These are phyloP conservation scores for Drosophila mimetica DNA, from an alignment of 2,888 invertebrate genomes.

Conservation along the genomic window DNA sequence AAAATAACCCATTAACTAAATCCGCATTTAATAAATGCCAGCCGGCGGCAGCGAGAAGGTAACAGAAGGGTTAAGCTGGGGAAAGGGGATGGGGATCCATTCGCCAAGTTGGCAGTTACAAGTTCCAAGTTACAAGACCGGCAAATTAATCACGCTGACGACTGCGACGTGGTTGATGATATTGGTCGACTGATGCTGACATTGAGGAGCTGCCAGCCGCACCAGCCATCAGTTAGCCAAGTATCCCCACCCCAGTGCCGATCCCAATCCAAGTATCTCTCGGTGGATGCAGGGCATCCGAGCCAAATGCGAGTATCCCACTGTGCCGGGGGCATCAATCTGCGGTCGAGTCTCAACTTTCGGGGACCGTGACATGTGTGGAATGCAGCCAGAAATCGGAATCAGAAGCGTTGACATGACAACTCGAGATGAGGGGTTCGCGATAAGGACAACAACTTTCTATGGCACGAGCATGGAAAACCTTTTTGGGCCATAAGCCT, in stretches of 20 bases:
- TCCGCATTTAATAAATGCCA: constrained; percentile 80
- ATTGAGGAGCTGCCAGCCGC: constrained; percentile 75
- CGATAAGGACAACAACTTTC: constrained; percentile 71
- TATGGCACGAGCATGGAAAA: constrained; percentile 77
- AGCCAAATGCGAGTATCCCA: constrained; percentile 57
- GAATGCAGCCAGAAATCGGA: constrained; percentile 62
- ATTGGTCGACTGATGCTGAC: constrained; percentile 81
- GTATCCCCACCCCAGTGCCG: constrained; percentile 1
- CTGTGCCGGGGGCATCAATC: constrained; percentile 77
- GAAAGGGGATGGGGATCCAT: neutral
- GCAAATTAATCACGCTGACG: constrained; percentile 77
- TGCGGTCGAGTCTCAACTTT: constrained; percentile 54
- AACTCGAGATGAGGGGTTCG: constrained; percentile 76
- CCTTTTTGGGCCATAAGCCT: constrained; percentile 66
- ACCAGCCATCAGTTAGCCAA: constrained; percentile 69
- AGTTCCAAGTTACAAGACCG: constrained; percentile 64
- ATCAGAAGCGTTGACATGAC: constrained; percentile 83
- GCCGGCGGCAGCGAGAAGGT: constrained; percentile 32
- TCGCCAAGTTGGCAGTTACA: constrained; percentile 44
- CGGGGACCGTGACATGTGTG: constrained; percentile 53
- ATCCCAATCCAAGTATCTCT: constrained; percentile 4
- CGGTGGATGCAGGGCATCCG: constrained; percentile 15
- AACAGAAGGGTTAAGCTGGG: constrained; percentile 13
- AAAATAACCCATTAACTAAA: constrained; percentile 81
- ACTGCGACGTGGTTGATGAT: constrained; percentile 80